Evolutionary conservation across 1,140 invertebrate species (phyloP).

Genomic region (Drosophila lowei): DNA sequence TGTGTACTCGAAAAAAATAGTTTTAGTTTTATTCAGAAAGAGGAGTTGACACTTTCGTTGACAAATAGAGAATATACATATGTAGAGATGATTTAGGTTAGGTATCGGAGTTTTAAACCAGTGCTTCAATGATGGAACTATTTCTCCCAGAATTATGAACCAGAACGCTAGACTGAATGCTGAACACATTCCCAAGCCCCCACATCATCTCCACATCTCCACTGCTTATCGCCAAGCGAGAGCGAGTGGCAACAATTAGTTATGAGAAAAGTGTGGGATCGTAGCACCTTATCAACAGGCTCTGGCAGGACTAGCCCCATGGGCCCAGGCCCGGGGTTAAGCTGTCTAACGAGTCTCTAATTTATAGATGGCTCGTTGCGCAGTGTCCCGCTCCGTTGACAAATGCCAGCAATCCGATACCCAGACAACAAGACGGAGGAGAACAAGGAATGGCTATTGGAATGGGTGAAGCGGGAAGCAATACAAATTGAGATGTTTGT

Average conservation of each 20-base stretch:
- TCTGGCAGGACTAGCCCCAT: conserved; percentile 20
- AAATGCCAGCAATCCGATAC: conserved; percentile 77
- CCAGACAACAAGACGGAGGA: conserved; percentile 26
- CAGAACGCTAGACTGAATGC: too few relatives aligned
- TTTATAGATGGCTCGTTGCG: conserved; percentile 60
- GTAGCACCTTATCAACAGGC: conserved; percentile 51
- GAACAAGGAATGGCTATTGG: background rate
- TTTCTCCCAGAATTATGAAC: too few relatives aligned
- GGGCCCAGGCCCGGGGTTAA: conserved; percentile 9
- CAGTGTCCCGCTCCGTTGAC: conserved; percentile 50
- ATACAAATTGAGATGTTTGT: conserved; percentile 77
- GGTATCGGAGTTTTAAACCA: too few relatives aligned
- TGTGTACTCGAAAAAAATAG: too few relatives aligned
- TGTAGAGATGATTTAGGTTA: too few relatives aligned
- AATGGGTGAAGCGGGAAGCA: conserved; percentile 3
- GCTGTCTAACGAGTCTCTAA: conserved; percentile 71
- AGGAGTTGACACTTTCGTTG: too few relatives aligned
- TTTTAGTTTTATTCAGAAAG: too few relatives aligned
- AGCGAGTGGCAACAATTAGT: conserved; percentile 60
- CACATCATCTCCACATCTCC: conserved; percentile 4
- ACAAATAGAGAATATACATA: too few relatives aligned
- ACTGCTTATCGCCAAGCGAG: conserved; percentile 21
- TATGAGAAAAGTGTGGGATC: conserved; percentile 50
- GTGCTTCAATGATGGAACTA: too few relatives aligned
- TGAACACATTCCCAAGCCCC: too few relatives aligned